phyloP scores from a whole-genome alignment of 1,140 invertebrate genomes.

The Phortica variegata region DNA sequence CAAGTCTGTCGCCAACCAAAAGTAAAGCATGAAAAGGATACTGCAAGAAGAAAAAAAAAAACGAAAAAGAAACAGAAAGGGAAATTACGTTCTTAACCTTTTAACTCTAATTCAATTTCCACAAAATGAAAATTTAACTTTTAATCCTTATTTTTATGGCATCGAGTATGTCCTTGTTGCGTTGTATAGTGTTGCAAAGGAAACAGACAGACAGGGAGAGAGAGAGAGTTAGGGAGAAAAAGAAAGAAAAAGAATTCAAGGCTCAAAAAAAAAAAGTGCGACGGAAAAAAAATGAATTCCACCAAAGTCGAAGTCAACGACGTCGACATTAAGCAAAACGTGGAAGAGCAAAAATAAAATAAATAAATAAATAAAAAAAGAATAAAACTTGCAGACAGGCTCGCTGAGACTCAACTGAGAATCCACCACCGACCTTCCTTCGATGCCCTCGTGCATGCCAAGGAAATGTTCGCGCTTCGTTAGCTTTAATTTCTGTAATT shows the following conservation, averaged over 20 bases:
- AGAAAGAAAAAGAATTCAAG: not conserved
- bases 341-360: too few relatives aligned
- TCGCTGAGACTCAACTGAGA: constrained; percentile 1
- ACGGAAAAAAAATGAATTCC: constrained; percentile 13
- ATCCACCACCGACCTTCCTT: too few relatives aligned
- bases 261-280: constrained; percentile 18
- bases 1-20: not conserved
- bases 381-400: not conserved
- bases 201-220: too few relatives aligned
- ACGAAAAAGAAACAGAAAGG: not conserved
- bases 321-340: constrained; percentile 25
- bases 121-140: constrained; percentile 31
- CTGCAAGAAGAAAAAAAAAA: not conserved
- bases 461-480: constrained; percentile 39
- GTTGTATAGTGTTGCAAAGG: too few relatives aligned
- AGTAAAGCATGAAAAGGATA: not conserved
- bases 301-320: constrained; percentile 19
- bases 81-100: constrained; percentile 25
- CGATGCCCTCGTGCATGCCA: too few relatives aligned
- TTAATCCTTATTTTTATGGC: constrained; percentile 21
- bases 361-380: too few relatives aligned
- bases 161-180: not conserved
- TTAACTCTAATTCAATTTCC: constrained; percentile 34
- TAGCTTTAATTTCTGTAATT: constrained; percentile 42
- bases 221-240: too few relatives aligned